Evolutionary conservation across 2,797 vertebrate species (phyloP), one percentile per base, ranked within the genome.

Genomic region (Esox masquinongy): DNA sequence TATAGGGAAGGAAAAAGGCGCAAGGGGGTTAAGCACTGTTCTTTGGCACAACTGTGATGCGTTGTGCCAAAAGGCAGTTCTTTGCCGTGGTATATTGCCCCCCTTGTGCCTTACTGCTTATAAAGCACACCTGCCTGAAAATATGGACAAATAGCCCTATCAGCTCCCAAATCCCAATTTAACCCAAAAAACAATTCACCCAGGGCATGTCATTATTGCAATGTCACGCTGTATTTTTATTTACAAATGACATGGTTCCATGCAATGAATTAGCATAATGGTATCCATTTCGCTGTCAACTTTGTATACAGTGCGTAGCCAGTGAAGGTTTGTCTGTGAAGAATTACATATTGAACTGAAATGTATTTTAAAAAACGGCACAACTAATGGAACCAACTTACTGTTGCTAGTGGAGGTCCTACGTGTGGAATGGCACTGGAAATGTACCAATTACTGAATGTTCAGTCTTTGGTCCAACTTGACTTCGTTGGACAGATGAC

Each of bases 401-500:
- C 56, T 63, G 61, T 50, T 63, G 36, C 68, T 47, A 66, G 69
- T 50, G 12, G 59, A 49, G 39, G 68, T 50, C 24, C 31, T 15
- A 31, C 15, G 15, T 26, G 39, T 72, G 15, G 16, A 39, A 39
- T n/a, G 50, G 50, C 22, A 50, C 8, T 17, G 56, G 15, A 29
- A 31, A 14, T 0, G 43, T 2, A 1, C 43, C 43, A 47, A 14
- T 47, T 11, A 47, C 43, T 11, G 43, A 47, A 47, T 47, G 12
- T 2, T 47, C 9, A 47, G 12, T 47, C 43, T 47, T 11, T 47
- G 19, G 29, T 12, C 56, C 56, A 63, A 66, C 64, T 31, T 49
- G 24, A 14, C 24, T 24, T 7, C 15, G 19, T 49, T 68, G 53
- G 68, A 77, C 73, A 76, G 73, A 77, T 82, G 74, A 84, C 79